Base-by-base conservation (phyloP, 2,113 vertebrate genomes). In the Manacus vitellinus region DNA sequence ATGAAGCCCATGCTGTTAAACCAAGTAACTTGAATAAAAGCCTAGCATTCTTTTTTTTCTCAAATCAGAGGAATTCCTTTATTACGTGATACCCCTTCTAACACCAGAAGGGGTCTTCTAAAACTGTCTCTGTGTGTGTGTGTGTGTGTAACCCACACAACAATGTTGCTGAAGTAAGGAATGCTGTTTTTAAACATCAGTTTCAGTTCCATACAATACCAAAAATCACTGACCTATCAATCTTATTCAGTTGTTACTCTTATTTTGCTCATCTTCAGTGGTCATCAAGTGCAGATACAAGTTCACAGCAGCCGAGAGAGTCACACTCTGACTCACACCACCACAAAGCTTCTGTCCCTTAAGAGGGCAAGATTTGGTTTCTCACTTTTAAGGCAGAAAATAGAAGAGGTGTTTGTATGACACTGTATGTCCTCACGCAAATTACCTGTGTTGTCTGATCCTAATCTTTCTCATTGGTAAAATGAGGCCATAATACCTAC, bases 161-260 rank as follows among this genome's bases (percentile, higher is more conserved):
- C 10, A 24, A 7, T 3, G 14, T 30, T 0, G 0, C 43, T 66
- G 5, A 33, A 35, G 8, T 27, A 77, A 70, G 20, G 7, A 22
- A 62, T 0, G 0, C 1, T 0, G n/a, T 35, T 82, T 43, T 70
- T 83, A 68, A 83, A 52, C 7, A 18, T 79, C n/a, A 24, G 17
- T 66, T 71, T 78, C 39, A 43, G 18, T 51, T 73, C 13, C 21
- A 16, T 7, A 20, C 12, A 67, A 8, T 6, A 44, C 3, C 1
- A 67, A 85, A 90, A 94, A 41, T 39, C 52, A 71, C 7, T 58
- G n/a, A 59, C 15, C 5, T 51, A 3, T 22, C n/a, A 35, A 17
- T 25, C 8, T 65, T 41, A 51, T 9, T 49, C 12, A 46, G 14
- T 37, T 9, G 0, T 24, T 27, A 9, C 46, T 65, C 19, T 43